phyloP scores from a whole-genome alignment of 2,113 vertebrate species.

The Python bivittatus region DNA sequence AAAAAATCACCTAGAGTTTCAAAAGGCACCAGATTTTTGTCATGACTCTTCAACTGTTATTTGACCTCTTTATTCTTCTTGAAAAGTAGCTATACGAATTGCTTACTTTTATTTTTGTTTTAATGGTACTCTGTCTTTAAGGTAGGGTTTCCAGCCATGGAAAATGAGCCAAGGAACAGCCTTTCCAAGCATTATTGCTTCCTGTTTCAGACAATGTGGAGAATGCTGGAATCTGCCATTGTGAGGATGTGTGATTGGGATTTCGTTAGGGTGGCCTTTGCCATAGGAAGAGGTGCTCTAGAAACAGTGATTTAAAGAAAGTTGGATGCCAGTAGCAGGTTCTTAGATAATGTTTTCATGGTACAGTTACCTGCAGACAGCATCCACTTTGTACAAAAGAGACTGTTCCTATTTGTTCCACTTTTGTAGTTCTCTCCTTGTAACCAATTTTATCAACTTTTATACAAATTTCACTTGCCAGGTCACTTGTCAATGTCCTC shows the following conservation, averaged over 20 bases:
- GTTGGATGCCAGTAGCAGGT: background rate
- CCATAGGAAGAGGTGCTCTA: background rate
- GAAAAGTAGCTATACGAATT: background rate
- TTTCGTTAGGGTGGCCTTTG: background rate
- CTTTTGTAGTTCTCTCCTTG: background rate
- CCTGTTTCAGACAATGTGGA: background rate
- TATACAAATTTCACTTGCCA: background rate
- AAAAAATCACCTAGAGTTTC: background rate
- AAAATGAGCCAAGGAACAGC: background rate
- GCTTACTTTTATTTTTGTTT: background rate
- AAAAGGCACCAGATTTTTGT: background rate
- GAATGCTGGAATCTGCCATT: background rate
- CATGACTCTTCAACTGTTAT: constrained; percentile 14
- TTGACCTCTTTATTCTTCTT: background rate
- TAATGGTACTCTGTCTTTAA: background rate
- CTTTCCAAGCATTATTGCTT: background rate
- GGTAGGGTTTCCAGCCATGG: background rate
- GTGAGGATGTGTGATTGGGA: background rate
- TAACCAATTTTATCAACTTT: background rate
- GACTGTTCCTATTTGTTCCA: background rate
- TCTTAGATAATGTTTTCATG: background rate
- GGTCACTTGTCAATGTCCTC: background rate
- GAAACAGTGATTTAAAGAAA: background rate
- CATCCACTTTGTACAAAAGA: too few species aligned
- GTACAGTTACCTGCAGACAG: background rate